A percentile compares a stretch with the other conserved stretches of the same genome.
Evolutionary conservation across 2,113 vertebrate species (phyloP).

Genomic region (Stegostoma tigrinum): DNA sequence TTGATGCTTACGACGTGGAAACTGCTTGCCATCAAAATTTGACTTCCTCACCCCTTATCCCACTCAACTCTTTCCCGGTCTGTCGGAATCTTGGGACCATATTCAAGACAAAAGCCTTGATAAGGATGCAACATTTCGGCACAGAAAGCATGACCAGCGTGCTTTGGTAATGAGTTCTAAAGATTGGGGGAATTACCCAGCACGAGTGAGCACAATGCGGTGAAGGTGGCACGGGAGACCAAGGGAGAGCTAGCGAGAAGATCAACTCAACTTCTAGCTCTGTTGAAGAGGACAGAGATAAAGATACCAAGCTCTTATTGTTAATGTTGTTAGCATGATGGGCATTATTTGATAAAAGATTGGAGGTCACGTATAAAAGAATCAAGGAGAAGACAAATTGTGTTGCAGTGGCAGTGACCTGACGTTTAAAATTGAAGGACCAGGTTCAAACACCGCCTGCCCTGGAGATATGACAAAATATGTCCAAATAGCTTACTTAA

Average conservation of each 20-base stretch:
- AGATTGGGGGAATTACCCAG: not conserved
- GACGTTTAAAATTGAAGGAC: no score
- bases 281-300: not conserved
- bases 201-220: not conserved
- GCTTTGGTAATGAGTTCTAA: not conserved
- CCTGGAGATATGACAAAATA: no score
- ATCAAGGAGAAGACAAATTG: no score
- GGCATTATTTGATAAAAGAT: no score
- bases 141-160: not conserved
- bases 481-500: no score
- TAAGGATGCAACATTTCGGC: not conserved
- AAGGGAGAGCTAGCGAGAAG: not conserved
- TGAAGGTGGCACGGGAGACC: not conserved
- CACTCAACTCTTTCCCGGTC: not conserved
- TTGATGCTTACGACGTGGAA: not conserved
- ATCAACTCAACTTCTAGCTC: not conserved
- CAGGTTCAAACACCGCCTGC: no score
- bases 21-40: not conserved
- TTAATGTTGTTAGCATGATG: no score
- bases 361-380: no score
- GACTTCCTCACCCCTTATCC: not conserved
- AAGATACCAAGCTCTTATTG: not conserved
- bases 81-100: not conserved
- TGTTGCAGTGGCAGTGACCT: no score
- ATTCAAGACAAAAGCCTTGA: not conserved